Percentiles rank a stretch among this genome's conserved stretches.
Conservation (phyloP, 2,888 invertebrate species). For the Luperina nickerlii region DNA sequence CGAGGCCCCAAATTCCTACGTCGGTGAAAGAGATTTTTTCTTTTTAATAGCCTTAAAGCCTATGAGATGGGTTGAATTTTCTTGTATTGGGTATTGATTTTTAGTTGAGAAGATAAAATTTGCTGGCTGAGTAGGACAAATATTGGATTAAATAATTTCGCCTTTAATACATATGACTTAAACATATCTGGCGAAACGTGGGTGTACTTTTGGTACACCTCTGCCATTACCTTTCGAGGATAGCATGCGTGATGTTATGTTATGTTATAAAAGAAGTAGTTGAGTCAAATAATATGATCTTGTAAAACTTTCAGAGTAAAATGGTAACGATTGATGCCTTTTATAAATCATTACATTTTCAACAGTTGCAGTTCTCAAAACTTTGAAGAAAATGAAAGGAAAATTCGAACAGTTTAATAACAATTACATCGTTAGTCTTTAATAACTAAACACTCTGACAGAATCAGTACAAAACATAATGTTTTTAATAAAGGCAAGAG, state of each 20-base stretch:
- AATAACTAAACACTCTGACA: neutral
- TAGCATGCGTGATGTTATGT: too few relatives aligned
- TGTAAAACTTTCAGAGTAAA: too few relatives aligned
- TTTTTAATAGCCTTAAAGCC: constrained; percentile 54
- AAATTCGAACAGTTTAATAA: neutral
- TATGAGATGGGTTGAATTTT: constrained; percentile 55
- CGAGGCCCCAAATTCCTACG: constrained; percentile 83
- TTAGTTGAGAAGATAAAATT: too few relatives aligned
- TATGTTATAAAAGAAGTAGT: too few relatives aligned
- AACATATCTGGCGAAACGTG: too few relatives aligned
- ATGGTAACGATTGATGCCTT: too few relatives aligned
- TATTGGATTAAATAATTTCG: neutral
- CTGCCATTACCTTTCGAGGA: too few relatives aligned
- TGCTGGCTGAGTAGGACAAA: neutral
- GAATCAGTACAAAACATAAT: too few relatives aligned
- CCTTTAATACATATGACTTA: too few relatives aligned
- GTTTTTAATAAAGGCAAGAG: neutral
- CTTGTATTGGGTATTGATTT: constrained; percentile 40
- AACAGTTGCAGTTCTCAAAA: neutral
- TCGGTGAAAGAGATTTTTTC: constrained; percentile 81
- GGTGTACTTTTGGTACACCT: too few relatives aligned
- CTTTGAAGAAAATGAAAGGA: neutral
- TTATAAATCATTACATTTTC: neutral
- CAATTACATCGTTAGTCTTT: neutral
- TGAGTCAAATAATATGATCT: too few relatives aligned